Percentiles rank a stretch among this genome's conserved stretches.
Conservation (phyloP, 2,113 vertebrate genomes). For the Poecilia latipinna region DNA sequence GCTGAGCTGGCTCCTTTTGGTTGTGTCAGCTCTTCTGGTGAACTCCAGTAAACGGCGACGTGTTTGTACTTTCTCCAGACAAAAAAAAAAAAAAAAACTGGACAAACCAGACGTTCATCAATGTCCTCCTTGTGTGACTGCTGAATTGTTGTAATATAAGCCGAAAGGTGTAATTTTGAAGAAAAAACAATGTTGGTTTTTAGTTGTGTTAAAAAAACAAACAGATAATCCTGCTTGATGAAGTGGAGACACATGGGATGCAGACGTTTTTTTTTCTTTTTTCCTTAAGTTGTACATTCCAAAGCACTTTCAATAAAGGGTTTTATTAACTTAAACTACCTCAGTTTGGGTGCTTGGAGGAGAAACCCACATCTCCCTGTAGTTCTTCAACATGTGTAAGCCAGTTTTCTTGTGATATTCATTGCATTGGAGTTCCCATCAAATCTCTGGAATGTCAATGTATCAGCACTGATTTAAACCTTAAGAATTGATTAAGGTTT, state of each 20-base stretch:
- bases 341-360: not conserved
- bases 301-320: slow-evolving; percentile 74
- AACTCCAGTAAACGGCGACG: not conserved
- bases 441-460: too few relatives aligned
- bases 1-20: slow-evolving; percentile 15
- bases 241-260: slow-evolving; percentile 23
- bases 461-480: too few relatives aligned
- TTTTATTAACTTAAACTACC: slow-evolving; percentile 58
- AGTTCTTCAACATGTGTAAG: too few relatives aligned
- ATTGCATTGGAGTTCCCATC: too few relatives aligned
- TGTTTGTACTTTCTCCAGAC: slow-evolving; percentile 25
- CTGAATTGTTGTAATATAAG: slow-evolving; percentile 65
- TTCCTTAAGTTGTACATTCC: slow-evolving; percentile 71
- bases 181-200: slow-evolving; percentile 27
- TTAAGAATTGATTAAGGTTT: too few relatives aligned
- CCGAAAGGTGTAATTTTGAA: slow-evolving; percentile 43
- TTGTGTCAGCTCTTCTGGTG: slow-evolving; percentile 31
- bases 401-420: too few relatives aligned
- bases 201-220: slow-evolving; percentile 24
- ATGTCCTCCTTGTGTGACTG: slow-evolving; percentile 66
- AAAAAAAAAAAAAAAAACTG: slow-evolving; percentile 10
- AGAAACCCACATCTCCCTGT: not conserved
- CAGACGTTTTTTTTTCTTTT: slow-evolving; percentile 2
- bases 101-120: slow-evolving; percentile 36
- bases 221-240: slow-evolving; percentile 35